Evolutionary conservation across 2,797 vertebrate genomes (phyloP).

Genomic region (Peromyscus eremicus): DNA sequence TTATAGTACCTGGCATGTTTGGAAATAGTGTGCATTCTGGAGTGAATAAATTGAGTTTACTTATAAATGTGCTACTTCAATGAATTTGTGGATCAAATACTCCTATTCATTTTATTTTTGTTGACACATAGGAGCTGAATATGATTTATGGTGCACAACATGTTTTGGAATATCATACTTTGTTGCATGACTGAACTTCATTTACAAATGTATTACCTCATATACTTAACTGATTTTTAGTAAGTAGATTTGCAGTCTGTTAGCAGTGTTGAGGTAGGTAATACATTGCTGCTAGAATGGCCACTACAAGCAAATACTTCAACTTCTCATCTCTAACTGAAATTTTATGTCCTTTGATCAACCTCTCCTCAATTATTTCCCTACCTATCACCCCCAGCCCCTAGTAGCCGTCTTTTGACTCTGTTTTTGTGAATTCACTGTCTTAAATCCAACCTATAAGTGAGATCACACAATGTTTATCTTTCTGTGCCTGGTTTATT

Average conservation of each 20-base stretch:
- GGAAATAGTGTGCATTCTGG: neutral
- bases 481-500: neutral
- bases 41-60: neutral
- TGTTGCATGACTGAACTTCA: neutral
- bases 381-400: rapidly evolving
- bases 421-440: neutral
- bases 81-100: neutral
- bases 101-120: neutral
- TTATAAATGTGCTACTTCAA: neutral
- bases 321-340: neutral
- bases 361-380: neutral
- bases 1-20: neutral
- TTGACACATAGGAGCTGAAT: neutral
- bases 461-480: neutral
- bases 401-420: neutral
- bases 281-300: neutral
- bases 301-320: neutral
- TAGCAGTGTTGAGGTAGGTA: neutral
- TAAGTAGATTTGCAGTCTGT: neutral
- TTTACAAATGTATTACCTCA: neutral
- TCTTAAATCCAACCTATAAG: neutral
- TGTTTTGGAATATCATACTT: neutral
- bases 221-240: neutral
- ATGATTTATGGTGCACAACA: neutral
- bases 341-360: neutral